These are phyloP conservation scores for Eospalax fontanierii DNA, from an alignment of 2,797 vertebrate species.

Conservation along the genomic window DNA sequence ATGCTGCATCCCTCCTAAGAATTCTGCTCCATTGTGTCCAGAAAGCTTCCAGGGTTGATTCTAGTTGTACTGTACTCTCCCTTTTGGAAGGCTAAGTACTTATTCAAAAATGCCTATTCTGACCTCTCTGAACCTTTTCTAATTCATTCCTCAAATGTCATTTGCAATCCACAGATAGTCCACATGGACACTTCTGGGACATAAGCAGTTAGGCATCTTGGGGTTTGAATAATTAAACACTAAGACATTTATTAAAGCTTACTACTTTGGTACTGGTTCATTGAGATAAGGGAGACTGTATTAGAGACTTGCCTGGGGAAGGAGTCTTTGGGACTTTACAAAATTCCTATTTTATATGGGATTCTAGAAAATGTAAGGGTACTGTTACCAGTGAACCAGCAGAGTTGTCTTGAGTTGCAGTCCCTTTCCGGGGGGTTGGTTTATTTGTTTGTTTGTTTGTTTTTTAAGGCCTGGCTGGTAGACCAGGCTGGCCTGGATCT, in stretches of 20 bases:
- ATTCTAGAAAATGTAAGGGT: constrained; percentile 34
- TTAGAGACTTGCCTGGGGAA: not conserved
- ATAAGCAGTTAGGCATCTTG: not conserved
- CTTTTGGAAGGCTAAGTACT: not conserved
- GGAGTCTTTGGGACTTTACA: not conserved
- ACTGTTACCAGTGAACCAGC: not conserved
- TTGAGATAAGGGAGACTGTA: not conserved
- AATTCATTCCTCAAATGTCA: not conserved
- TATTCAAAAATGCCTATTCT: not conserved
- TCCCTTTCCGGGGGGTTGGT: not conserved
- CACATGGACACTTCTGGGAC: not conserved
- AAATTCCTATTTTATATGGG: not conserved
- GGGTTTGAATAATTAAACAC: constrained; percentile 33
- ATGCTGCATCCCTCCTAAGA: not conserved
- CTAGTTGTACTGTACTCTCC: not conserved
- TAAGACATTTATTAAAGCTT: constrained; percentile 9
- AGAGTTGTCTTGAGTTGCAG: not conserved
- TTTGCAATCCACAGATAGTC: not conserved
- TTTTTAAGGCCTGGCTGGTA: not conserved
- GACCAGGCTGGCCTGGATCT: not conserved
- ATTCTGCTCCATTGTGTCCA: not conserved
- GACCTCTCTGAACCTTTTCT: not conserved
- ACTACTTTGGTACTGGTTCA: not conserved
- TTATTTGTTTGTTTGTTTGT: not conserved
- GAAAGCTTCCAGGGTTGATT: not conserved